These are phyloP conservation scores for Pogonomyrmex barbatus DNA, from an alignment of 1,140 invertebrate species.

Conservation along the genomic window DNA sequence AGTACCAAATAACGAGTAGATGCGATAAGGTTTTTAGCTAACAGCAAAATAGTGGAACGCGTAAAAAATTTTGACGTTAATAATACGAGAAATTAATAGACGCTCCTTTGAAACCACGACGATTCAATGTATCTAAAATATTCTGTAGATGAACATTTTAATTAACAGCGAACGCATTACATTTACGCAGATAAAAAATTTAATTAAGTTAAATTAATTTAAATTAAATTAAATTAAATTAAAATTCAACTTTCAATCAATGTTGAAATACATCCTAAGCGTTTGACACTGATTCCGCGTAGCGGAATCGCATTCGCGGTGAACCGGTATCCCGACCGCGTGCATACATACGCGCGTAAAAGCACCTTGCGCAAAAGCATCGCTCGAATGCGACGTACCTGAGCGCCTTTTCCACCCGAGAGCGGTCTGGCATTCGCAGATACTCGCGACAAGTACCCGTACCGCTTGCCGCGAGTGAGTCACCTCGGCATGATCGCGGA, in stretches of 20 bases:
- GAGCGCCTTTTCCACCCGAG: slow-evolving; percentile 60
- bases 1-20: background rate
- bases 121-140: background rate
- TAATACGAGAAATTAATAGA: background rate
- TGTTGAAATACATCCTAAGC: background rate
- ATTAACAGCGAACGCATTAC: background rate
- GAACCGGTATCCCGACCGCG: slow-evolving; percentile 49
- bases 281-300: slow-evolving; percentile 39
- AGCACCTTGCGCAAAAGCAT: slow-evolving; percentile 69
- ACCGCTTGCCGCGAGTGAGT: slow-evolving; percentile 67
- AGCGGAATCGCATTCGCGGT: background rate
- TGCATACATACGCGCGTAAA: slow-evolving; percentile 59
- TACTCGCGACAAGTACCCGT: slow-evolving; percentile 73
- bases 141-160: background rate
- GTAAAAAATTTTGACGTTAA: background rate
- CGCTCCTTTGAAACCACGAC: background rate
- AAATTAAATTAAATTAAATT: background rate
- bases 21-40: background rate
- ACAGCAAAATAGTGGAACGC: background rate
- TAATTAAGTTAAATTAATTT: no score
- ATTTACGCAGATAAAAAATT: background rate
- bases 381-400: slow-evolving; percentile 46
- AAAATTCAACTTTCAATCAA: slow-evolving; percentile 5
- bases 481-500: slow-evolving; percentile 62
- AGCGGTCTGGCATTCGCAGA: slow-evolving; percentile 53